Conservation (phyloP, 2,888 invertebrate genomes). For the Sarcophaga subvicina region DNA sequence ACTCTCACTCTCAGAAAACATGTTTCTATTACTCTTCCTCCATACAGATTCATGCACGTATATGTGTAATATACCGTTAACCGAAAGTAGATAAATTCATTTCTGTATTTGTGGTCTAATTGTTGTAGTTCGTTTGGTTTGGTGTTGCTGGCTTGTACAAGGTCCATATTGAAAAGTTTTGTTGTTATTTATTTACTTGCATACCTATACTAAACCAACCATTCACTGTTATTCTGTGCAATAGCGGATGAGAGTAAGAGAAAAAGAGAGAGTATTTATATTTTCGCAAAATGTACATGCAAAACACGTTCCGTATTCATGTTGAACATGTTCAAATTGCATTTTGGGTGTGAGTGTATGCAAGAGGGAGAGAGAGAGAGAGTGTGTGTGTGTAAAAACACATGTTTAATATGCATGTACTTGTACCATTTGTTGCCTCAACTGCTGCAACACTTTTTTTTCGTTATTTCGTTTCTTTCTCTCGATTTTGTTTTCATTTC, state of each 20-base stretch:
- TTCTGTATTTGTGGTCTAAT: neutral
- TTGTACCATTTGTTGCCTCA: constrained; percentile 38
- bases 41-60: neutral
- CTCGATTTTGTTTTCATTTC: neutral
- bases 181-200: constrained; percentile 35
- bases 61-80: no score
- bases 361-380: neutral
- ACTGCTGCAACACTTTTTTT: constrained; percentile 37
- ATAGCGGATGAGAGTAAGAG: neutral
- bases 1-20: neutral
- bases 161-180: constrained; percentile 25
- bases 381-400: neutral
- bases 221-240: no score
- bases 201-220: constrained; percentile 10
- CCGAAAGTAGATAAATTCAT: constrained; percentile 22
- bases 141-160: neutral
- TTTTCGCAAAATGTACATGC: constrained; percentile 53
- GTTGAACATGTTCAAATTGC: constrained; percentile 59
- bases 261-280: neutral
- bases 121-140: neutral
- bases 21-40: no score
- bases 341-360: neutral
- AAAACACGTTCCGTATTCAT: constrained; percentile 61
- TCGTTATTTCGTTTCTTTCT: neutral
- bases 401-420: constrained; percentile 30